Evolutionary conservation across 2,797 vertebrate genomes (phyloP).

Genomic region (Luscinia megarhynchos): DNA sequence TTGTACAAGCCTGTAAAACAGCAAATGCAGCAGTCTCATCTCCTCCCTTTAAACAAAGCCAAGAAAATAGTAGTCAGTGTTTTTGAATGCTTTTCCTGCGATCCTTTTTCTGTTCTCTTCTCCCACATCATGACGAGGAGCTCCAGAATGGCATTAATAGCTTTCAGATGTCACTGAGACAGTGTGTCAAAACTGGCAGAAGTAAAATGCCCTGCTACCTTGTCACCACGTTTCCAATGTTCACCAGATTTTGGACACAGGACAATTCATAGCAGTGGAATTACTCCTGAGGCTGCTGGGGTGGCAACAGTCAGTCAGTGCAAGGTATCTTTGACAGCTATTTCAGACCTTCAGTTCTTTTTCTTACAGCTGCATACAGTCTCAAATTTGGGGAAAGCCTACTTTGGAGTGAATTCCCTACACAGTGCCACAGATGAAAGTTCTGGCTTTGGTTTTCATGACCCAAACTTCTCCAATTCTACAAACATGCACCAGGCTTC

Average conservation of each 20-base stretch:
- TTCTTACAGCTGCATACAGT: neutral
- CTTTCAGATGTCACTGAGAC: neutral
- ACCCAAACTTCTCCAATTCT: neutral
- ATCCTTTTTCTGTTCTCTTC: neutral
- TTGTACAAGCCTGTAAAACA: neutral
- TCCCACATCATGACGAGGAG: neutral
- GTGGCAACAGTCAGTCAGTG: neutral
- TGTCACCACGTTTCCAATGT: neutral
- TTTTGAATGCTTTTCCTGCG: neutral
- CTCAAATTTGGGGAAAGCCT: neutral
- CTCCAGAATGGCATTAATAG: neutral
- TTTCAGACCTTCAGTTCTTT: neutral
- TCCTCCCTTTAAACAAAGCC: neutral
- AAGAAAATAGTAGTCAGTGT: neutral
- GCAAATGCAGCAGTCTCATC: neutral
- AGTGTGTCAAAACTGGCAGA: conserved; percentile 2
- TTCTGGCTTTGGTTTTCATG: neutral
- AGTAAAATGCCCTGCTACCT: neutral
- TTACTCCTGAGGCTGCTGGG: neutral
- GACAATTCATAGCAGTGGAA: neutral
- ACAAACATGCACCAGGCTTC: neutral
- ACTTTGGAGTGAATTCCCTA: neutral
- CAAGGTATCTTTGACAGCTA: neutral
- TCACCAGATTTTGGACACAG: neutral
- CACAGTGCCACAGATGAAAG: neutral